These are phyloP conservation scores for Acanthosoma haemorrhoidale DNA, from an alignment of 2,888 invertebrate genomes.

Conservation along the genomic window DNA sequence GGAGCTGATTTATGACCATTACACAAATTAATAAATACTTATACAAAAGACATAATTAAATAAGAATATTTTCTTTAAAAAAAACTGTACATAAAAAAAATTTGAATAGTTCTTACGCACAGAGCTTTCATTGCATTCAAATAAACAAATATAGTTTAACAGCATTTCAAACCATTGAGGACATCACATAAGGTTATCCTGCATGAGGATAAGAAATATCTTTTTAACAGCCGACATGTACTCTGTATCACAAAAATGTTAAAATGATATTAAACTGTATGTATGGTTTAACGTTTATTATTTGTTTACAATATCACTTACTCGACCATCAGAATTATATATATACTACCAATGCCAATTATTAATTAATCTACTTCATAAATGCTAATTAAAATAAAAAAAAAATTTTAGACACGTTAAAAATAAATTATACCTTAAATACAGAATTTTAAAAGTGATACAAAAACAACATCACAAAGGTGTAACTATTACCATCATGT, in stretches of 20 bases:
- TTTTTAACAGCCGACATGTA: not conserved
- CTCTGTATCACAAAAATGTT: not conserved
- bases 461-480: not conserved
- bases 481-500: not conserved
- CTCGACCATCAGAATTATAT: not conserved
- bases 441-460: not conserved
- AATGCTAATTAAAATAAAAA: conserved; percentile 1
- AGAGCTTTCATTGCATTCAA: too few relatives aligned
- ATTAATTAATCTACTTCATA: not conserved
- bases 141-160: too few relatives aligned
- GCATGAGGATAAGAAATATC: not conserved
- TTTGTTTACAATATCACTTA: not conserved
- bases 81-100: too few relatives aligned
- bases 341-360: not conserved
- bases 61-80: too few relatives aligned
- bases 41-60: not conserved
- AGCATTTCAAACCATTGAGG: too few relatives aligned
- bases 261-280: not conserved
- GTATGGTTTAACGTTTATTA: not conserved
- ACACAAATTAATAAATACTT: not conserved
- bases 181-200: too few relatives aligned
- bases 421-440: not conserved
- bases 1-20: not conserved
- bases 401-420: not conserved
- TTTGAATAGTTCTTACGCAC: too few relatives aligned